A percentile compares a stretch with the other conserved stretches of the same genome.
Evolutionary conservation across 2,113 vertebrate species (phyloP).

Genomic region (Mustela nigripes): DNA sequence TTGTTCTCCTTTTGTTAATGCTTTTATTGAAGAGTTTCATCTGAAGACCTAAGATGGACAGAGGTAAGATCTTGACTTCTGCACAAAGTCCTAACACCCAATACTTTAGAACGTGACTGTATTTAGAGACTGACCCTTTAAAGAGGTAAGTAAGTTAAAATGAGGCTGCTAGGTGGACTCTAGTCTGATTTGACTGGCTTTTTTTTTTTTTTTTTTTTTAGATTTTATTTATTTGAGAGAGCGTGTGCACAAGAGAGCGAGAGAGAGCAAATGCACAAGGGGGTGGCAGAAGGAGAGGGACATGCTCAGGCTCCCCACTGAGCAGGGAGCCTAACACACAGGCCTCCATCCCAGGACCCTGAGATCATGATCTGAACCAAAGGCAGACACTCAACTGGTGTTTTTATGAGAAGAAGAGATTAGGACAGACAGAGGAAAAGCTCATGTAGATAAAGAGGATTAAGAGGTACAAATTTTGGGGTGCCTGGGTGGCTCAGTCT

Average conservation of each 20-base stretch:
- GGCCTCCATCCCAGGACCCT: neutral
- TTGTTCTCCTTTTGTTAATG: neutral
- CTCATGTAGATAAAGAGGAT: neutral
- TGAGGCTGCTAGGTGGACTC: neutral
- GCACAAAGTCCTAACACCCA: neutral
- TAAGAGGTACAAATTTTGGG: neutral
- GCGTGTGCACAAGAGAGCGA: too few relatives aligned
- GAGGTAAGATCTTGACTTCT: neutral
- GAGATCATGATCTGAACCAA: neutral
- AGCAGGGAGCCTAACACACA: neutral
- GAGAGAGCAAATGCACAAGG: neutral
- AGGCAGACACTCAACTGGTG: neutral
- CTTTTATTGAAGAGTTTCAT: neutral
- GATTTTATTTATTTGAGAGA: neutral
- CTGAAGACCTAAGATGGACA: neutral
- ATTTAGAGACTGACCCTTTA: neutral
- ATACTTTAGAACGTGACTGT: neutral
- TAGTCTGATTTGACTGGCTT: neutral
- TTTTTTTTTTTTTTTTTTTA: neutral
- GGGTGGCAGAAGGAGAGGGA: neutral
- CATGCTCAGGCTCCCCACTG: neutral
- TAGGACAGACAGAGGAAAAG: neutral
- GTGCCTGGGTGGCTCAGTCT: too few relatives aligned
- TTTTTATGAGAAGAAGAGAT: neutral
- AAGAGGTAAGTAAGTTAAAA: neutral